Evolutionary conservation across 2,113 vertebrate genomes (phyloP).

Genomic region (Mungos mungo): DNA sequence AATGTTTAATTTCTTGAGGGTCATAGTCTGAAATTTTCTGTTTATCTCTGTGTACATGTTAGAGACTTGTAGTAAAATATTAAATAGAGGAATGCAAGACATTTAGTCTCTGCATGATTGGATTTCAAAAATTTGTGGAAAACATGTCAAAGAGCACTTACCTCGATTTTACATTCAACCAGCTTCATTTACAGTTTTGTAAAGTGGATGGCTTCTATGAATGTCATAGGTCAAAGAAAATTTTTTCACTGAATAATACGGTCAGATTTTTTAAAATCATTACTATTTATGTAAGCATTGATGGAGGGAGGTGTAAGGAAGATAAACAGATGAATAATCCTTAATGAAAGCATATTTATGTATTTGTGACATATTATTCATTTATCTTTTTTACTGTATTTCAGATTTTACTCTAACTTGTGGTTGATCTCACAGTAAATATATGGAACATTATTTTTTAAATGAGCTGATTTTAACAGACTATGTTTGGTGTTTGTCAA

Average conservation of each 20-base stretch:
- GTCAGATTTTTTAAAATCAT: not conserved
- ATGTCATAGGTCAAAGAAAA: not conserved
- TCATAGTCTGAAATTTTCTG: not conserved
- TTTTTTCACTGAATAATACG: not conserved
- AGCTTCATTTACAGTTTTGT: not conserved
- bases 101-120: not conserved
- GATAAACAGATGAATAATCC: not conserved
- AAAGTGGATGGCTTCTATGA: not conserved
- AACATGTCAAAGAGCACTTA: not conserved
- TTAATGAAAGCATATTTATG: not conserved
- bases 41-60: not conserved
- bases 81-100: not conserved
- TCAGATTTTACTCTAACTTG: not conserved
- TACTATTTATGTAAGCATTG: not conserved
- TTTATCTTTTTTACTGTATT: not conserved
- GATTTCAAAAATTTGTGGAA: not conserved
- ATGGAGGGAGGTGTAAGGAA: not conserved
- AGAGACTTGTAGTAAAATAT: not conserved
- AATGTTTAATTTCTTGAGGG: not conserved
- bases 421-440: not conserved
- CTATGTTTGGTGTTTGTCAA: not conserved
- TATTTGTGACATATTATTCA: not conserved
- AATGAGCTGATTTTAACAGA: not conserved
- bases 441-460: not conserved
- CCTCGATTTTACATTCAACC: not conserved